Conservation (phyloP, 2,113 vertebrate species). For the Phoenicopterus ruber region DNA sequence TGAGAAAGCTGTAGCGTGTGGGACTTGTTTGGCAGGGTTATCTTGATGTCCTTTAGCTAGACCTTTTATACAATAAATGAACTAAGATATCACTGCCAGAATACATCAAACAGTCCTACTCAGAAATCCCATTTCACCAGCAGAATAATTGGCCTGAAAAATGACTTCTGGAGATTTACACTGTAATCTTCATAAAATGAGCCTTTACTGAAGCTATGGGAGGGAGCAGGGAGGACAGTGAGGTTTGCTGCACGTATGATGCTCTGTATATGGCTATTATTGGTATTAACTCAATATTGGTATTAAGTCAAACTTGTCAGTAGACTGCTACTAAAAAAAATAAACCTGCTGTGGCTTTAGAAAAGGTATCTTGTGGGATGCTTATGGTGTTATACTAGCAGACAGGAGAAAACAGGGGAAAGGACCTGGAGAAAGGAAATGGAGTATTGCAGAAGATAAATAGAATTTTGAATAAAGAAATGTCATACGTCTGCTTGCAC, state of each 20-base stretch:
- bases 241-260: background rate
- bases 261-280: background rate
- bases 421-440: background rate
- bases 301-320: background rate
- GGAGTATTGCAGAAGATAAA: background rate
- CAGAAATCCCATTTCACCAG: background rate
- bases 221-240: background rate
- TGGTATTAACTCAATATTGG: background rate
- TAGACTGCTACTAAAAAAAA: too few species aligned
- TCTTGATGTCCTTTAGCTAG: background rate
- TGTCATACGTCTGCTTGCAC: background rate
- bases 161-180: background rate
- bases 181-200: background rate
- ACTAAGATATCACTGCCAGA: background rate
- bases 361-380: background rate
- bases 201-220: background rate
- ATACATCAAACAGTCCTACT: background rate
- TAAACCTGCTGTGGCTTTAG: background rate
- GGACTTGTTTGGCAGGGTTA: background rate
- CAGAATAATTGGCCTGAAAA: slow-evolving; percentile 1
- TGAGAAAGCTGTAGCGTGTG: background rate
- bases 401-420: background rate
- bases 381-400: background rate
- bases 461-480: background rate
- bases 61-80: background rate